Conservation (phyloP, 2,113 vertebrate genomes). For the Tupaia tana region DNA sequence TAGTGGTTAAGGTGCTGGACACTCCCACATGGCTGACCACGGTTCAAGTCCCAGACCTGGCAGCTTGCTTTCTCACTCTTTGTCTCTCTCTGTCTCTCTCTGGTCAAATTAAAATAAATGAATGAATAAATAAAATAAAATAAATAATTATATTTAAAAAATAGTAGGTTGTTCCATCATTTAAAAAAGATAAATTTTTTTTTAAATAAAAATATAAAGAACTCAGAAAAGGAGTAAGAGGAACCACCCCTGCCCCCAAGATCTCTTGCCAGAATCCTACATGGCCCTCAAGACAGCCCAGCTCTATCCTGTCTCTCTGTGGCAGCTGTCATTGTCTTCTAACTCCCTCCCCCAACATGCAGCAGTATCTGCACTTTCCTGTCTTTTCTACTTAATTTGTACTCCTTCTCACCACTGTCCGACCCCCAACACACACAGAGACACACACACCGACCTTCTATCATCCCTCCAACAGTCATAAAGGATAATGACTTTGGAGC, state of each 20-base stretch:
- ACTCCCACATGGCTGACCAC: too few species aligned
- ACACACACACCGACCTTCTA: neutral
- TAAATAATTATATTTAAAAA: too few species aligned
- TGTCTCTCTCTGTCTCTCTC: too few species aligned
- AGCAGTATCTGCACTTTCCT: neutral
- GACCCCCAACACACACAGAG: neutral
- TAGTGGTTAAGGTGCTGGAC: too few species aligned
- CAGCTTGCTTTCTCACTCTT: too few species aligned
- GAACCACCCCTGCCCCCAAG: neutral
- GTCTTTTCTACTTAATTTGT: conserved; percentile 30
- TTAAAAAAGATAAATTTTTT: too few species aligned
- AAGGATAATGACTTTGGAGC: neutral
- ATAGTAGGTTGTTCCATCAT: too few species aligned
- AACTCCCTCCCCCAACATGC: neutral
- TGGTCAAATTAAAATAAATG: too few species aligned
- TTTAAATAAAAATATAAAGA: neutral
- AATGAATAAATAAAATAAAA: too few species aligned
- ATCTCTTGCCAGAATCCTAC: neutral
- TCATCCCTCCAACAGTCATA: neutral
- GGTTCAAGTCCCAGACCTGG: too few species aligned
- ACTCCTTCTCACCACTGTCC: neutral
- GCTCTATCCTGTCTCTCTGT: neutral
- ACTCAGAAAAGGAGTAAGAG: neutral
- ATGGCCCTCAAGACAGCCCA: neutral
- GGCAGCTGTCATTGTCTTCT: neutral